phyloP scores from a whole-genome alignment of 2,888 invertebrate genomes.

The Dasysyrphus albostriatus region DNA sequence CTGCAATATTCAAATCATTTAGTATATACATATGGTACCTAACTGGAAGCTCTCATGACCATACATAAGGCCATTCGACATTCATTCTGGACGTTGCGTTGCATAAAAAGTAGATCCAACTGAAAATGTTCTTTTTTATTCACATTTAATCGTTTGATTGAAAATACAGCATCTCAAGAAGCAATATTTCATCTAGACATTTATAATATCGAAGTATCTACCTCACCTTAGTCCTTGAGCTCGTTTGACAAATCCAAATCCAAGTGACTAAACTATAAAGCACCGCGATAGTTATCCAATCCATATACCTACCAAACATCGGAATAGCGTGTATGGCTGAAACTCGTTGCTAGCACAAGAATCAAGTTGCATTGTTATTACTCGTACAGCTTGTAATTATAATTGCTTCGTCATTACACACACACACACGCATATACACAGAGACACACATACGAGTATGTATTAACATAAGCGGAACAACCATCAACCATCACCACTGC shows the following conservation, averaged over 20 bases:
- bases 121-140: no score
- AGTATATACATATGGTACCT: no score
- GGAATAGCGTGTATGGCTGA: slow-evolving; percentile 5
- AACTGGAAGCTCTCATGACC: no score
- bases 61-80: no score
- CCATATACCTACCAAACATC: slow-evolving; percentile 7
- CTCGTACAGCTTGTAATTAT: slow-evolving; percentile 56
- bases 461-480: slow-evolving; percentile 50
- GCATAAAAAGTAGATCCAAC: no score
- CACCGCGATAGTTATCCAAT: slow-evolving; percentile 37
- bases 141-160: no score
- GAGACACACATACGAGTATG: background rate
- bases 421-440: background rate
- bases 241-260: slow-evolving; percentile 62
- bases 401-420: slow-evolving; percentile 55
- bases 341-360: slow-evolving; percentile 61
- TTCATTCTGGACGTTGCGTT: no score
- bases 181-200: slow-evolving; percentile 39
- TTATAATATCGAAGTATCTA: slow-evolving; percentile 5
- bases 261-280: slow-evolving; percentile 33
- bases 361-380: slow-evolving; percentile 56
- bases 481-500: background rate
- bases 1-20: no score
- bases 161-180: background rate
- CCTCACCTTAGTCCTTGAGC: slow-evolving; percentile 71